phyloP scores from a whole-genome alignment of 1,140 invertebrate species.

The Euura saliciscinereae region DNA sequence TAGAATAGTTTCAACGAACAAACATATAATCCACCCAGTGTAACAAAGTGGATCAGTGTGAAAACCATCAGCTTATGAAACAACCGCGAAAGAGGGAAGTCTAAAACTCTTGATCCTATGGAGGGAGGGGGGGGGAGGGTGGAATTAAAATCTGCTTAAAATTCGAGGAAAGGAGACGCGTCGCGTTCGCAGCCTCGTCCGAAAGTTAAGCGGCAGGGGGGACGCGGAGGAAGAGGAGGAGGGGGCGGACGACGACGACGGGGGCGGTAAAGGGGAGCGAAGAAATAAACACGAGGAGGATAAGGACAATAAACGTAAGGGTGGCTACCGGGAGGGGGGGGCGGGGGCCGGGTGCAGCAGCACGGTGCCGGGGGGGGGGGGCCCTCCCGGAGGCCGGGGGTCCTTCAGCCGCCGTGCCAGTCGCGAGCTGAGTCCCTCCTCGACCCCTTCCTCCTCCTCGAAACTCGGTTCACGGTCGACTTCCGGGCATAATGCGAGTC shows the following conservation, averaged over 20 bases:
- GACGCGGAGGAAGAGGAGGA: not conserved
- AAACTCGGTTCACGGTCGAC: constrained; percentile 10
- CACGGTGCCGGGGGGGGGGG: constrained; percentile 52
- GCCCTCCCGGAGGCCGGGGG: constrained; percentile 43
- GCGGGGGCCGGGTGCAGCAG: constrained; percentile 32
- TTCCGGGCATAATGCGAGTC: constrained; percentile 19
- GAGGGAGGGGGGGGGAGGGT: too few species aligned
- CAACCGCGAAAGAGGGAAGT: too few species aligned
- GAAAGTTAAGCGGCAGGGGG: not conserved
- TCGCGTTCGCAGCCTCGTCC: not conserved
- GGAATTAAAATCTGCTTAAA: too few species aligned
- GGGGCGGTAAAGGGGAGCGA: not conserved
- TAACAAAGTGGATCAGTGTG: too few species aligned
- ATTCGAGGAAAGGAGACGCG: too few species aligned
- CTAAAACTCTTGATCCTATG: too few species aligned
- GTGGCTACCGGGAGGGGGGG: not conserved
- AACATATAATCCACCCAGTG: too few species aligned
- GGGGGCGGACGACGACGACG: too few species aligned
- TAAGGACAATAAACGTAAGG: not conserved
- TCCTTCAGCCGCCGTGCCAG: constrained; percentile 46
- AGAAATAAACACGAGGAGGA: not conserved
- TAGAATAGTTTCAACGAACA: too few species aligned
- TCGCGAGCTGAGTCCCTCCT: constrained; percentile 50
- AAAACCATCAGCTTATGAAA: too few species aligned
- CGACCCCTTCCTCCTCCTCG: constrained; percentile 27